These are phyloP conservation scores for Zaprionus obscuricornis DNA, from an alignment of 2,888 invertebrate species.

Conservation along the genomic window DNA sequence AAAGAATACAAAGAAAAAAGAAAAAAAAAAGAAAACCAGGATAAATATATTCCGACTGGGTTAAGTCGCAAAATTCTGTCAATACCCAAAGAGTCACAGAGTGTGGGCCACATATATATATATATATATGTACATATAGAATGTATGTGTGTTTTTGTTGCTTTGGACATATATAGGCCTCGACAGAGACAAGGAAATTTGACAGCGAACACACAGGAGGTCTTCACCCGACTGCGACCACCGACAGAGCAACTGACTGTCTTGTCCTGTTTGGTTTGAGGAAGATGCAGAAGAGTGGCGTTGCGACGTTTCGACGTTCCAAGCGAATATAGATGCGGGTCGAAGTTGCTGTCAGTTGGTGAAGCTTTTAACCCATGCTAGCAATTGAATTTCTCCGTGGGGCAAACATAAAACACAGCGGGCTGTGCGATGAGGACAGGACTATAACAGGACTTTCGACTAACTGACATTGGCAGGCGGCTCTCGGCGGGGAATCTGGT, in stretches of 20 bases:
- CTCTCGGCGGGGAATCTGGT: constrained; percentile 33
- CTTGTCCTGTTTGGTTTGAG: background rate
- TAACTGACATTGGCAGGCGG: constrained; percentile 70
- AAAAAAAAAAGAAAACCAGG: background rate
- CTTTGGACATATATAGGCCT: constrained; percentile 34
- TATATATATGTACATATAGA: too few species aligned
- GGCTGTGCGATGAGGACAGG: constrained; percentile 1
- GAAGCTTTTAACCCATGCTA: constrained; percentile 69
- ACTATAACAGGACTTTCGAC: constrained; percentile 49
- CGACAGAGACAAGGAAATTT: constrained; percentile 49
- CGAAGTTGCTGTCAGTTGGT: constrained; percentile 63
- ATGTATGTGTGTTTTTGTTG: too few species aligned
- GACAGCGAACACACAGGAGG: constrained; percentile 53
- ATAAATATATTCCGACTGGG: constrained; percentile 4
- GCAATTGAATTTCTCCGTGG: constrained; percentile 53
- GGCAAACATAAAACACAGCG: constrained; percentile 20
- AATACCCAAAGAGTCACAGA: constrained; percentile 9
- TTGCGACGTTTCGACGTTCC: too few species aligned
- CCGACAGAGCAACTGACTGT: constrained; percentile 6
- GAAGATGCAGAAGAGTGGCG: too few species aligned
- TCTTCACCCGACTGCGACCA: constrained; percentile 45
- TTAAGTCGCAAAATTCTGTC: constrained; percentile 5
- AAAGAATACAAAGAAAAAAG: too few species aligned
- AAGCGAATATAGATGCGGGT: constrained; percentile 39
- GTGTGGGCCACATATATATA: too few species aligned